Evolutionary conservation across 2,113 vertebrate species (phyloP).

Genomic region (Ptilorrhoa leucosticta): DNA sequence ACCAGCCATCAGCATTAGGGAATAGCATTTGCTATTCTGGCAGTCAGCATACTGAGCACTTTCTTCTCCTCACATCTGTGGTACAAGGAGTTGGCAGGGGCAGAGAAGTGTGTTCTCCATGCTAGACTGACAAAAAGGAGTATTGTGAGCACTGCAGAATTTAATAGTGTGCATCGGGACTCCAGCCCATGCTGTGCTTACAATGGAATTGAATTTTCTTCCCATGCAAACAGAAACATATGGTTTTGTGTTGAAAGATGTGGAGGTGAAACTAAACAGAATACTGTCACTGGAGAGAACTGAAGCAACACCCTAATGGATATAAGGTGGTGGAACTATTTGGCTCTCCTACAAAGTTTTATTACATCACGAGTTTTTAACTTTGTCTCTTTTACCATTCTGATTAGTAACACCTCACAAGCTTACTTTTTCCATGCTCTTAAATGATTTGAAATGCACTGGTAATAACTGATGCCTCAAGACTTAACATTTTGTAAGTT

Average conservation of each 20-base stretch:
- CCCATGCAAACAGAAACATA: constrained; percentile 20
- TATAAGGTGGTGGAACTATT: neutral
- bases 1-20: neutral
- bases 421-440: neutral
- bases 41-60: neutral
- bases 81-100: neutral
- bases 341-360: neutral
- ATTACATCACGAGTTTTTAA: neutral
- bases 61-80: neutral
- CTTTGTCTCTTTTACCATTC: neutral
- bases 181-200: constrained; percentile 16
- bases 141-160: neutral
- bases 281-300: neutral
- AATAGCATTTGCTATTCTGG: neutral
- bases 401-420: neutral
- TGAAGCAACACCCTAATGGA: neutral
- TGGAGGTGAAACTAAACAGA: constrained; percentile 31
- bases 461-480: neutral
- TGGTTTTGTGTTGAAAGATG: constrained; percentile 6
- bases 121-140: neutral
- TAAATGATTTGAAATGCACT: neutral
- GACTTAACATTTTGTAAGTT: neutral
- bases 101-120: neutral
- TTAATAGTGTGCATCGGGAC: neutral
- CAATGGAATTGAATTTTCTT: constrained; percentile 41